Evolutionary conservation across 1,140 invertebrate genomes (phyloP), one percentile per base, ranked within the genome.

Genomic region (Penaeus chinensis): DNA sequence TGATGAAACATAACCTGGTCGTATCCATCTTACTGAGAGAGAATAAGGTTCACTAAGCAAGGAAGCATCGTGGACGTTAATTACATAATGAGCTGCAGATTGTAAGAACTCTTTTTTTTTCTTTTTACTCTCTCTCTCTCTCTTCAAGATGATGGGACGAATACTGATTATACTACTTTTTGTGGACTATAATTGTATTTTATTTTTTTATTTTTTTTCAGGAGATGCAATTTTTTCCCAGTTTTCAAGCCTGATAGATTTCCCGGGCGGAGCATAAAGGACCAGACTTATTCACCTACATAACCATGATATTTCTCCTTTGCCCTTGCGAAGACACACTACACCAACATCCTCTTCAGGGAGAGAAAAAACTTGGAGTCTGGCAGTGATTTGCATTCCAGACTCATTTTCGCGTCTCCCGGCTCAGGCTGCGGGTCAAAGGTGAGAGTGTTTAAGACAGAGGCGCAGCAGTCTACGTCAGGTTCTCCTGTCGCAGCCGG

Each of bases 311-410:
- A 54, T 54, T 54, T 54, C 54, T 54, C 54, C 37, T 27, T 74
- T 74, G 27, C 42, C 71, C 42, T 74, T 74, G 27, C 27, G 18
- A 74, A 74, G 18, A 74, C 27, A 74, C 71, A 74, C 71, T 32
- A 74, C 71, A 37, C 71, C 71, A 32, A 37, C 71, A 74, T 74
- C 71, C 71, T 74, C 24, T 37, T 74, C 71, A 24, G 71, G n/a
- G 24, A 19, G 19, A 24, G 24, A 74, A 74, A 74, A 74, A 54
- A 54, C 54, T 54, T 54, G 54, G 54, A 20, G n/a, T 74, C 71
- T 74, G 71, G 71, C 71, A 80, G 78, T 61, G 80, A 65, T 65
- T 82, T 82, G 80, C 62, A 82, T 82, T 65, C 62, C 32, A 32
- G 62, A 65, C 62, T 65, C 62, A 66, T 65, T 65, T 82, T 82